Percentiles rank a stretch among this genome's conserved stretches.
These are phyloP conservation scores for Latrodectus elegans DNA, from an alignment of 2,888 invertebrate genomes.

Conservation along the genomic window DNA sequence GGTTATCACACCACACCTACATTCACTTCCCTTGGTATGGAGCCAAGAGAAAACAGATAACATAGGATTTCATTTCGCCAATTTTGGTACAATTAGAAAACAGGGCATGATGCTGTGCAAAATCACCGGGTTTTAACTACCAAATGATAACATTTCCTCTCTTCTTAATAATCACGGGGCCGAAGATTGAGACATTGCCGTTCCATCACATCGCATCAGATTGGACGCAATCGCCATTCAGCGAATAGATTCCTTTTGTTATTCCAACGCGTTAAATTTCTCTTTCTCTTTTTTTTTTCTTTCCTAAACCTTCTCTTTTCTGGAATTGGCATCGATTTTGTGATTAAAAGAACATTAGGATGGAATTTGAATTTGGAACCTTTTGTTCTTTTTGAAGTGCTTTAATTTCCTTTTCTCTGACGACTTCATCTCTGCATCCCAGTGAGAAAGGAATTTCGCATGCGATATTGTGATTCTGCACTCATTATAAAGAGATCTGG, in stretches of 20 bases:
- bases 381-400: constrained; percentile 53
- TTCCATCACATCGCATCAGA: constrained; percentile 16
- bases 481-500: background rate
- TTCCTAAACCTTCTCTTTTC: background rate
- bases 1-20: constrained; percentile 14
- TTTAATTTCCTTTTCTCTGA: constrained; percentile 41
- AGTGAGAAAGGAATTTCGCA: background rate
- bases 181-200: constrained; percentile 45
- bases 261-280: constrained; percentile 24
- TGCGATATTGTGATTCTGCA: background rate
- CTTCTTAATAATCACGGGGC: constrained; percentile 27
- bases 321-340: constrained; percentile 67
- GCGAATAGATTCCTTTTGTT: constrained; percentile 33
- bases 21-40: constrained; percentile 16
- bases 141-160: constrained; percentile 24
- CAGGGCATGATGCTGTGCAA: constrained; percentile 5
- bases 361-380: constrained; percentile 38
- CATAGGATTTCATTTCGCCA: constrained; percentile 20
- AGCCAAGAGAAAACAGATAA: constrained; percentile 39
- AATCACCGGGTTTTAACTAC: constrained; percentile 12
- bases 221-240: constrained; percentile 13
- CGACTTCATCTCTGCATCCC: constrained; percentile 30
- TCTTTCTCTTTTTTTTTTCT: constrained; percentile 8
- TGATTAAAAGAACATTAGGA: constrained; percentile 69
- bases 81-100: constrained; percentile 37